Base-by-base conservation (phyloP, 2,888 invertebrate species). In the Hydraecia micacea region DNA sequence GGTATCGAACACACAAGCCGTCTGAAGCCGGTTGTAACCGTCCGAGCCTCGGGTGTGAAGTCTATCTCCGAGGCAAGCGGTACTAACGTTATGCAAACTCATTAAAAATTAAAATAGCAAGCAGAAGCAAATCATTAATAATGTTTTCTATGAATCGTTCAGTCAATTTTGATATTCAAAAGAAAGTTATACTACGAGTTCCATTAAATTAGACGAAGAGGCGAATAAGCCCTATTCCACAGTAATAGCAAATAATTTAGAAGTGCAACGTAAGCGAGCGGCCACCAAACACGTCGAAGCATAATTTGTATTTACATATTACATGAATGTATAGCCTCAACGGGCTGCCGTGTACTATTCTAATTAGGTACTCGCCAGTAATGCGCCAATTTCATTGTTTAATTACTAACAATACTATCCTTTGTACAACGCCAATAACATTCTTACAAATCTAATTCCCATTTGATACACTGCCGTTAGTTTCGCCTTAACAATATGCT, bases 361-460 rank as follows among this genome's bases (percentile, higher is more conserved):
- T 97, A 97, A 96, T 97, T 96, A 97, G 97, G 97, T 97, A 97
- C 97, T 96, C 96, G 96, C 96, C 96, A 97, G 97, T 96, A 97
- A 97, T 97, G 97, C 97, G 97, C 96, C 96, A 96, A 97, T 96
- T 96, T 95, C 91, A 94, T 95, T 93, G 93, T 94, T 94, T 95
- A 95, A 92, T 94, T 91, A 92, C 95, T 96, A 95, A 95, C 95
- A 95, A 95, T 95, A 95, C 95, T 95, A 95, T 95, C 94, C 93
- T 96, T 96, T 97, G 96, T 96, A 97, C 97, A 96, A 95, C 94
- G 95, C 96, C 96, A 95, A 96, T 95, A 96, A 95, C 94, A 94
- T 94, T 90, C 94, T 95, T 96, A 96, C 91, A 93, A 89, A 91
- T 93, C 95, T 96, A 96, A 91, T 91, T 93, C 91, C 93, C 93